Conservation (phyloP, 2,797 vertebrate genomes). For the Etheostoma nigrum region DNA sequence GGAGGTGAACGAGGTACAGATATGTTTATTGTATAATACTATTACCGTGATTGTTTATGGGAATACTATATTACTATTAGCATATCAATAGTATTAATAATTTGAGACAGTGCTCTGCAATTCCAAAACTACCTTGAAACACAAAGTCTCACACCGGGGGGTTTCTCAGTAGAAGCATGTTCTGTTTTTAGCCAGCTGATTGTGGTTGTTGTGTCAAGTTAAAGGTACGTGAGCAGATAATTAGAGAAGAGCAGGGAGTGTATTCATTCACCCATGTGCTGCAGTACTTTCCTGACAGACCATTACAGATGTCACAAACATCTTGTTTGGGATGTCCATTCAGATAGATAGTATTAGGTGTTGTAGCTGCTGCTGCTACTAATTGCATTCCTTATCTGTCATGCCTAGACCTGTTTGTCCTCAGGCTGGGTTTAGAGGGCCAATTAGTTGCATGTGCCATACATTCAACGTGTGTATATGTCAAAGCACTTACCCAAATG, state of each 20-base stretch:
- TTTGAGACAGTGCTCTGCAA: too few species aligned
- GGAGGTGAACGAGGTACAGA: slow-evolving; percentile 44
- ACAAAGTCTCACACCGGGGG: background rate
- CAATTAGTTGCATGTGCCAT: background rate
- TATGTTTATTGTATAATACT: background rate
- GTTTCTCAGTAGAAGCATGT: background rate
- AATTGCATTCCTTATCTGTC: slow-evolving; percentile 50
- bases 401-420: slow-evolving; percentile 45
- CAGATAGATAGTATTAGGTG: slow-evolving; percentile 7
- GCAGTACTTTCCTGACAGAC: slow-evolving; percentile 5
- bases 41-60: background rate
- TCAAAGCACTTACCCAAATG: too few species aligned
- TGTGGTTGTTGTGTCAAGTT: background rate
- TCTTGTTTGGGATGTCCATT: slow-evolving; percentile 5
- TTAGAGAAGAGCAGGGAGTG: background rate
- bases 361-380: slow-evolving; percentile 31
- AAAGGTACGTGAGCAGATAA: background rate
- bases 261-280: background rate
- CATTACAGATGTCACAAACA: slow-evolving; percentile 8
- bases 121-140: too few species aligned
- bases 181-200: background rate
- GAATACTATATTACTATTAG: background rate
- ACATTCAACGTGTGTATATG: background rate
- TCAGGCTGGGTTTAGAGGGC: slow-evolving; percentile 20
- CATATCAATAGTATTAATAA: too few species aligned